phyloP scores from a whole-genome alignment of 2,797 vertebrate genomes.

The Urocyon cinereoargenteus region DNA sequence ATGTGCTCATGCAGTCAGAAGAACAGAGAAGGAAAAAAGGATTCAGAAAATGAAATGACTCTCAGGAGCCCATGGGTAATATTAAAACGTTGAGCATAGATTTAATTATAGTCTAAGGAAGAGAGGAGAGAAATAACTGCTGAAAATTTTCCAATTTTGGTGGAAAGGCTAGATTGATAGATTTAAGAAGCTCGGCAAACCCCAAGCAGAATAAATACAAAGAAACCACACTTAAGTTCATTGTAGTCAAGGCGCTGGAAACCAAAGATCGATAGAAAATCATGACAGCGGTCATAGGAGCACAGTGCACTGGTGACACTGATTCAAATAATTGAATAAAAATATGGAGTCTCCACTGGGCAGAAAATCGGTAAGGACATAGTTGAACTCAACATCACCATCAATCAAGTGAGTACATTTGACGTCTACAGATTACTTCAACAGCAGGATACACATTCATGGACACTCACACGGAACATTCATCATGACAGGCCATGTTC shows the following conservation, averaged over 20 bases:
- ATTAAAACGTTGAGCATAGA: not conserved
- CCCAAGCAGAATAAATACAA: not conserved
- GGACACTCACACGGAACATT: not conserved
- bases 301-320: accelerated
- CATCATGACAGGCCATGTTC: not conserved
- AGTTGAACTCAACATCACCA: not conserved
- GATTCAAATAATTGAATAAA: too few species aligned
- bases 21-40: not conserved
- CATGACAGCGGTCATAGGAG: accelerated
- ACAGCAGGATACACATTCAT: not conserved
- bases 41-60: not conserved
- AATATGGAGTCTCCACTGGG: not conserved
- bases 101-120: not conserved
- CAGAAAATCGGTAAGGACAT: not conserved
- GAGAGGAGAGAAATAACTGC: not conserved
- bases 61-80: not conserved
- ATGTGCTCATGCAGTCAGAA: not conserved
- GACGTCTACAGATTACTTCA: not conserved
- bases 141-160: not conserved
- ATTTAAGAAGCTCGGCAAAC: not conserved
- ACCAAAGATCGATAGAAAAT: not conserved
- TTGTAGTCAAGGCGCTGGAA: not conserved
- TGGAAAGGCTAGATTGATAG: not conserved
- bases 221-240: not conserved
- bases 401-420: not conserved